These are phyloP conservation scores for Entelurus aequoreus DNA, from an alignment of 2,113 vertebrate species.

Conservation along the genomic window DNA sequence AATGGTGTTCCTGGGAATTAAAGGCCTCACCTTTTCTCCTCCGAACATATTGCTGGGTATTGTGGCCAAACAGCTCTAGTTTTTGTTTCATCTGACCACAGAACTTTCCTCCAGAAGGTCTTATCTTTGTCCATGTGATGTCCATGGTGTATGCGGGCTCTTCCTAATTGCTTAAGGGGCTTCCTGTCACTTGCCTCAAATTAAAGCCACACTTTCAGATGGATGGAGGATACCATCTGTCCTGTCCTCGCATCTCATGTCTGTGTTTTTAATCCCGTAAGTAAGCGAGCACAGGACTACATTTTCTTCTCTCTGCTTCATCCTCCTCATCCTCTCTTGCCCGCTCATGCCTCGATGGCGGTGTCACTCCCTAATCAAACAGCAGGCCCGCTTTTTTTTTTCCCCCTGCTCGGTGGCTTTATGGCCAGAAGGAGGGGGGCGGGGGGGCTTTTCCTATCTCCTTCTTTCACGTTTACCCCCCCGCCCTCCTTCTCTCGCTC, in stretches of 20 bases:
- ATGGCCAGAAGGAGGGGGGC: conserved; percentile 74
- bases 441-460: conserved; percentile 42
- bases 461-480: conserved; percentile 26
- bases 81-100: no score
- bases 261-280: conserved; percentile 2
- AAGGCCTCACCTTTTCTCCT: no score
- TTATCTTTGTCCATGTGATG: no score
- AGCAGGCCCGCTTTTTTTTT: conserved; percentile 77
- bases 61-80: no score
- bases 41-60: no score
- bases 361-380: conserved; percentile 82
- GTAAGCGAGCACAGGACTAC: conserved; percentile 55
- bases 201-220: conserved; percentile 50
- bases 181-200: conserved; percentile 59
- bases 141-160: neutral
- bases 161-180: conserved; percentile 61
- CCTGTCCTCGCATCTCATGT: conserved; percentile 9
- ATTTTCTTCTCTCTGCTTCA: conserved; percentile 44
- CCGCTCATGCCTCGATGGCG: conserved; percentile 40
- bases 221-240: conserved; percentile 51
- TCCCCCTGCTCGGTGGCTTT: conserved; percentile 74
- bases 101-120: no score
- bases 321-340: conserved; percentile 24
- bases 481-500: conserved; percentile 2
- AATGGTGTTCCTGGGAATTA: no score